Base-by-base conservation (phyloP, 2,113 vertebrate genomes). In the Picathartes gymnocephalus region DNA sequence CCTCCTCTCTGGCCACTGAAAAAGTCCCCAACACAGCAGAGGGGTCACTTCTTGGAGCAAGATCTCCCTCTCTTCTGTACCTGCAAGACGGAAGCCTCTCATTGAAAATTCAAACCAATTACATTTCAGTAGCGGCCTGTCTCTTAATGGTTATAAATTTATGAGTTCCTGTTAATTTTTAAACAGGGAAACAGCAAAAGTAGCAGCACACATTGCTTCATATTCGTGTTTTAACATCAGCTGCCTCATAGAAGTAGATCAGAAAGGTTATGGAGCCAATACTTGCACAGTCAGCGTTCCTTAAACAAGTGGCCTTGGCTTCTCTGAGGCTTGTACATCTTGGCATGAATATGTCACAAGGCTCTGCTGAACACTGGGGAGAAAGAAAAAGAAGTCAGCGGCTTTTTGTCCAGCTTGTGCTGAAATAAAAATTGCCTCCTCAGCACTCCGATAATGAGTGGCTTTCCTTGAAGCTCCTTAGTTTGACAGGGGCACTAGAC, bases 101-200 rank as follows among this genome's bases (percentile, higher is more conserved):
- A 73, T 22, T 92, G 64, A 35, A 86, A 82, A 96, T 86, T 90
- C 84, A 81, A 92, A 72, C 70, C 6, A 4, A 82, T 91, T 96
- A 86, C 42, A 86, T 81, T 96, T 69, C 73, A 61, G 53, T 23
- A 76, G 50, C 71, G 91, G 51, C 69, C 54, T 78, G 69, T 58
- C 42, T 82, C 39, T 84, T 64, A 68, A 91, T 69, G 53, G 61
- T 95, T 93, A 93, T 72, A 81, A 77, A 97, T 97, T 96, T 87
- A 96, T 93, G 94, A 97, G 80, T 10, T 21, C 19, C 24, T 78
- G 31, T 96, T 93, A 96, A 90, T 93, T 93, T 97, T 93, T 95
- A 96, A 97, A 96, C 45, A 92, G 72, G 30, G 65, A 91, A 96
- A 96, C 51, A 93, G 72, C 61, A 50, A 84, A 31, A 88, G 65